Conservation (phyloP, 2,797 vertebrate genomes). For the Gouania willdenowi region DNA sequence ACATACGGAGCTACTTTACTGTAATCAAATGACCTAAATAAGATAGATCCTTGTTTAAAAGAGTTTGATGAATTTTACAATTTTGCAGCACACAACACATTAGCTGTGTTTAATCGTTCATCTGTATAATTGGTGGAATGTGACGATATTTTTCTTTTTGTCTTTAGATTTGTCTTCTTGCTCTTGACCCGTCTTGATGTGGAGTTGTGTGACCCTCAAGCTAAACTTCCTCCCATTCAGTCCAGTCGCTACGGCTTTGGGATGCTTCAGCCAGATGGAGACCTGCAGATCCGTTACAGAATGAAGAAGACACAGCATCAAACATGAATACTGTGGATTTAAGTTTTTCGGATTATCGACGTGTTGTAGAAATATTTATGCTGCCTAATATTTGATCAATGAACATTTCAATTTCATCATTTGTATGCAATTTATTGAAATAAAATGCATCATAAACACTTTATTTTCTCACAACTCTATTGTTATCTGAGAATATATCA, state of each 20-base stretch:
- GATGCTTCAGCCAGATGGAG: slow-evolving; percentile 75
- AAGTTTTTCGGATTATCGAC: not conserved
- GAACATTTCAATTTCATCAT: too few species aligned
- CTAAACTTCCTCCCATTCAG: slow-evolving; percentile 70
- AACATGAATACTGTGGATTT: slow-evolving; percentile 4
- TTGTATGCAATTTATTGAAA: too few species aligned
- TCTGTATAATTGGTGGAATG: not conserved
- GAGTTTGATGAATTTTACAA: too few species aligned
- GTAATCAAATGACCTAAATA: too few species aligned
- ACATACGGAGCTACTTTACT: too few species aligned
- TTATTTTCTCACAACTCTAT: too few species aligned
- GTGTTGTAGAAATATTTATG: slow-evolving; percentile 34
- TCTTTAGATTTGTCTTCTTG: slow-evolving; percentile 76
- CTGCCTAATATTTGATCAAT: not conserved
- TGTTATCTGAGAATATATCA: too few species aligned
- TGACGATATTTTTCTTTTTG: too few species aligned
- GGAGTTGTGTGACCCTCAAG: slow-evolving; percentile 61
- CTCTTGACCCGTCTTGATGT: slow-evolving; percentile 75
- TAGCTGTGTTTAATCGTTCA: not conserved
- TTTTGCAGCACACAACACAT: too few species aligned
- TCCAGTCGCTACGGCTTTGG: slow-evolving; percentile 77
- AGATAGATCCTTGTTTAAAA: too few species aligned
- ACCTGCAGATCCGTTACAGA: slow-evolving; percentile 71
- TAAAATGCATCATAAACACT: too few species aligned
- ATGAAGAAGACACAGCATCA: slow-evolving; percentile 31